Evolutionary conservation across 2,797 vertebrate genomes (phyloP).

Genomic region (Choloepus didactylus): DNA sequence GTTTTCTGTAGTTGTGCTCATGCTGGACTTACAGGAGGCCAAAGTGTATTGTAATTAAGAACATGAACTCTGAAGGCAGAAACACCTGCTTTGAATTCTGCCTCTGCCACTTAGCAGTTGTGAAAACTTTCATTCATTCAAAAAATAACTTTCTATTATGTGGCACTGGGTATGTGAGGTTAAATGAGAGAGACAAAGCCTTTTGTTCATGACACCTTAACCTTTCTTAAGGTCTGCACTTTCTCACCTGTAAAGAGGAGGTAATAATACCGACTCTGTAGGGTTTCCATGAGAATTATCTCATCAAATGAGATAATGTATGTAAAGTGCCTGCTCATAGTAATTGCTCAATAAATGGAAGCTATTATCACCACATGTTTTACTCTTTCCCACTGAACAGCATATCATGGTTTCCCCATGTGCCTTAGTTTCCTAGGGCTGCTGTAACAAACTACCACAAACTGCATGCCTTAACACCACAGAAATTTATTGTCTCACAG

Average conservation of each 20-base stretch:
- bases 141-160: background rate
- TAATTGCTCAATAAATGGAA: background rate
- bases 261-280: background rate
- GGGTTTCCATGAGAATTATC: background rate
- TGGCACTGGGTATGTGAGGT: background rate
- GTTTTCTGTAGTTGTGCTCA: background rate
- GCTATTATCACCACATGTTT: slow-evolving; percentile 15
- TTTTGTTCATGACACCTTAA: slow-evolving; percentile 41
- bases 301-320: slow-evolving; percentile 9
- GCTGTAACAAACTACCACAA: too few species aligned
- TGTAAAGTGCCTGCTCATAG: background rate
- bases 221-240: background rate
- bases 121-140: slow-evolving; percentile 21
- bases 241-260: background rate
- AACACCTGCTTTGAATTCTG: slow-evolving; percentile 48
- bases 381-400: background rate
- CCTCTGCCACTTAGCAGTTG: background rate
- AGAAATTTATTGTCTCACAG: too few species aligned
- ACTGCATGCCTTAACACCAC: too few species aligned
- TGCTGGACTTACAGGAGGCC: background rate
- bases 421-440: too few species aligned
- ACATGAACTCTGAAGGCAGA: slow-evolving; percentile 40
- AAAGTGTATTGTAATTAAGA: slow-evolving; percentile 3
- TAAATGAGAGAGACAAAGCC: background rate
- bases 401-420: background rate